A percentile compares a stretch with the other conserved stretches of the same genome.
phyloP scores from a whole-genome alignment of 2,888 invertebrate genomes.

The Rhabditoides inermis region DNA sequence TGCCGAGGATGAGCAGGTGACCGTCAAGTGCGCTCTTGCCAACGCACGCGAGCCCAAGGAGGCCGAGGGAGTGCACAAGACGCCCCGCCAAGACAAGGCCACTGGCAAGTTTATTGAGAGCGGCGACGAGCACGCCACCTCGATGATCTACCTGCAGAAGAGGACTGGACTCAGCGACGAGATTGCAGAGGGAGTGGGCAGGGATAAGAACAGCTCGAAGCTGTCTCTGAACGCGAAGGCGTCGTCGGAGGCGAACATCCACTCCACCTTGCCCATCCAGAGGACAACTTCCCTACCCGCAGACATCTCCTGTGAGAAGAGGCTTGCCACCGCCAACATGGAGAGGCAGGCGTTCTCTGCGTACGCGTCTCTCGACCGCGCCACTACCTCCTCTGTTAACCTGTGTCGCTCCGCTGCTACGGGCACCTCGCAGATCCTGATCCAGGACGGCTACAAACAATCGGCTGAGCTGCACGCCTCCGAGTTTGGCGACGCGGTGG shows the following conservation, averaged over 20 bases:
- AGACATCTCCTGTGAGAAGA: constrained; percentile 8
- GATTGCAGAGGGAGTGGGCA: background rate
- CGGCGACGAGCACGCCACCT: constrained; percentile 24
- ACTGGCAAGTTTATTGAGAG: constrained; percentile 18
- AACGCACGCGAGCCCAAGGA: constrained; percentile 15
- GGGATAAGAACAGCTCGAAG: background rate
- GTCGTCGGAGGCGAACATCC: background rate
- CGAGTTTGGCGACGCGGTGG: constrained; percentile 36
- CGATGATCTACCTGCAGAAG: constrained; percentile 30
- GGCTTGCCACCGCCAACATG: constrained; percentile 1
- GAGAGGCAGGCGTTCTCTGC: background rate
- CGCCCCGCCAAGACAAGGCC: constrained; percentile 12
- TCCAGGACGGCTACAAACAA: background rate
- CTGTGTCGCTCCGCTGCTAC: constrained; percentile 1
- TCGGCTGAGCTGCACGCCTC: constrained; percentile 18
- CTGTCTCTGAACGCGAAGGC: background rate
- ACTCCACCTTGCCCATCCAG: background rate
- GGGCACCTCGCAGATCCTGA: background rate
- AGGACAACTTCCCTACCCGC: constrained; percentile 7
- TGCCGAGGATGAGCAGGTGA: constrained; percentile 21
- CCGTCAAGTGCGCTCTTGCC: constrained; percentile 15
- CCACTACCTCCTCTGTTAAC: constrained; percentile 1
- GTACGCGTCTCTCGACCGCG: constrained; percentile 5
- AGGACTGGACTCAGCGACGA: constrained; percentile 2
- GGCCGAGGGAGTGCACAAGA: constrained; percentile 21